Conservation (phyloP, 1,140 invertebrate genomes). For the Cotesia vestalis region DNA sequence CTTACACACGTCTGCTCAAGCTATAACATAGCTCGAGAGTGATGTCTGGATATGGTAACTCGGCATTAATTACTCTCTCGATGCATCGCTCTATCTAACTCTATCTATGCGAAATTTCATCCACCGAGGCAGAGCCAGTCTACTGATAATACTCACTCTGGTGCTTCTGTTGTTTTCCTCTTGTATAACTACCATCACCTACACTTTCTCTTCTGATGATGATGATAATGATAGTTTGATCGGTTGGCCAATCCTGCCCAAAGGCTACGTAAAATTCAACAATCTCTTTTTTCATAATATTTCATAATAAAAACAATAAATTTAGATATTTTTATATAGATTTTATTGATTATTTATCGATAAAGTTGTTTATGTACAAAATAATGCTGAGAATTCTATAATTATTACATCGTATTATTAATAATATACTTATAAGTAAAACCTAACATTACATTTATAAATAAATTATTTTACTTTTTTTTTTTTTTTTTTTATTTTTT, state of each 20-base stretch:
- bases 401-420: slow-evolving; percentile 51
- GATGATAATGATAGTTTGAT: no score
- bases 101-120: slow-evolving; percentile 13
- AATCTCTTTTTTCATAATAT: no score
- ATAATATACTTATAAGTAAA: slow-evolving; percentile 32
- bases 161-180: no score
- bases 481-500: no score
- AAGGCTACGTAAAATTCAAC: background rate
- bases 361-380: slow-evolving; percentile 63
- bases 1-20: slow-evolving; percentile 18
- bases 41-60: slow-evolving; percentile 35
- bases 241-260: no score
- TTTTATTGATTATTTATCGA: slow-evolving; percentile 59
- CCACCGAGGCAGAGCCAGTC: background rate
- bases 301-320: slow-evolving; percentile 2
- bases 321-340: slow-evolving; percentile 48
- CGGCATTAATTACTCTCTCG: slow-evolving; percentile 41
- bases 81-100: slow-evolving; percentile 41
- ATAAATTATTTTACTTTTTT: no score
- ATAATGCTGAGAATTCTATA: slow-evolving; percentile 54
- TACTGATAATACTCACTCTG: no score
- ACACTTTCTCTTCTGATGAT: no score
- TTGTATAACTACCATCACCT: background rate
- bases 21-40: slow-evolving; percentile 21
- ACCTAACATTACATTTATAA: slow-evolving; percentile 5